These are phyloP conservation scores for Lasioglossum marginatum DNA, from an alignment of 2,888 invertebrate species.

Conservation along the genomic window DNA sequence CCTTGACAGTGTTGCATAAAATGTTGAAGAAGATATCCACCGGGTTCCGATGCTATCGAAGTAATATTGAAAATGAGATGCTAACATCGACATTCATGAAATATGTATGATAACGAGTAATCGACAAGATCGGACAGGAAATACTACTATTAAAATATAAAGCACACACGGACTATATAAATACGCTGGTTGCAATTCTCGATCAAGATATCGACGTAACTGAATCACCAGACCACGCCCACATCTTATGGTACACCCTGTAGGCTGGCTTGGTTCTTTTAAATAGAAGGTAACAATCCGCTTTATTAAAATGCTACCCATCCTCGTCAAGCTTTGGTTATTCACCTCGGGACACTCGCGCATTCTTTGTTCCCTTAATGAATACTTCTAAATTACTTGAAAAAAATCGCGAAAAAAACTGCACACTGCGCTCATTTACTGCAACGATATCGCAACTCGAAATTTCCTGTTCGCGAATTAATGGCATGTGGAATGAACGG, in stretches of 20 bases:
- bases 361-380: background rate
- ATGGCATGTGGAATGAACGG: background rate
- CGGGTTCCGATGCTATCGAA: background rate
- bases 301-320: slow-evolving; percentile 12
- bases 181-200: slow-evolving; percentile 5
- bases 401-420: background rate
- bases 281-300: slow-evolving; percentile 24
- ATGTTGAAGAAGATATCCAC: background rate
- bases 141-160: slow-evolving; percentile 7
- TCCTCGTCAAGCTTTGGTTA: slow-evolving; percentile 23
- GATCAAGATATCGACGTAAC: slow-evolving; percentile 5
- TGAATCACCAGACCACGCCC: background rate
- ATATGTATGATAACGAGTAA: slow-evolving; percentile 12
- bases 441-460: background rate
- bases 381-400: slow-evolving; percentile 6
- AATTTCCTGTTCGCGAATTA: slow-evolving; percentile 9
- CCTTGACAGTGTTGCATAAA: background rate
- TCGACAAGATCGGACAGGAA: slow-evolving; percentile 4
- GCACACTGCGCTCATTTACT: background rate
- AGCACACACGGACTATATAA: background rate
- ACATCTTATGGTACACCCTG: background rate
- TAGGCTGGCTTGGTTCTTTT: background rate
- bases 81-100: slow-evolving; percentile 11
- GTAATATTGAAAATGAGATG: slow-evolving; percentile 1
- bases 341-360: slow-evolving; percentile 10